Evolutionary conservation across 2,113 vertebrate genomes (phyloP).

Genomic region (Anoura caudifer): DNA sequence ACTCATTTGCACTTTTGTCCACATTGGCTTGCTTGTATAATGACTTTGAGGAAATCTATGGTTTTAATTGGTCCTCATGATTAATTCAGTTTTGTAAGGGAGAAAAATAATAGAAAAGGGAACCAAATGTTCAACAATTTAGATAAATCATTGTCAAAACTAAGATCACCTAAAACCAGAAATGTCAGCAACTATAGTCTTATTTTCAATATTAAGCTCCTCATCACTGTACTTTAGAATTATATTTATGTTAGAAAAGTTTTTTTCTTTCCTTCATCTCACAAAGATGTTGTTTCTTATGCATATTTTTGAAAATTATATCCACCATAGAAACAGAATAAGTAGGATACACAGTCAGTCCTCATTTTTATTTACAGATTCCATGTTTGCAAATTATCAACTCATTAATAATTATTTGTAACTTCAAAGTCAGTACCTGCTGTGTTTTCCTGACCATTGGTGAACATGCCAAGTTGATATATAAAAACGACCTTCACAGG

Average conservation of each 20-base stretch:
- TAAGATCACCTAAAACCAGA: not conserved
- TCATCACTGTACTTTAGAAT: not conserved
- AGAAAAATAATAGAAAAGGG: not conserved
- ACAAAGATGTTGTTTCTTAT: not conserved
- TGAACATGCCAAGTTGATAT: not conserved
- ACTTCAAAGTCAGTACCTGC: not conserved
- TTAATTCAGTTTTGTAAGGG: not conserved
- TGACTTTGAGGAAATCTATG: not conserved
- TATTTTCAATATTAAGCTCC: not conserved
- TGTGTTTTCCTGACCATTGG: not conserved
- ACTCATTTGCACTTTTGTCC: not conserved
- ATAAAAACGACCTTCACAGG: not conserved
- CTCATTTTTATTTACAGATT: not conserved
- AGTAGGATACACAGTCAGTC: not conserved
- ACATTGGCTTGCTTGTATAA: not conserved
- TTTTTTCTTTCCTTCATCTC: not conserved
- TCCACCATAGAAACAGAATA: not conserved
- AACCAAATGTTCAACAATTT: not conserved
- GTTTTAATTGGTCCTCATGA: not conserved
- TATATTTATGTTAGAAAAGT: not conserved
- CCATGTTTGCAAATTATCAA: not conserved
- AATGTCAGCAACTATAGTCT: not conserved
- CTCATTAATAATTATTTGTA: not conserved
- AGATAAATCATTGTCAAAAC: not conserved
- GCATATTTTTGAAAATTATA: not conserved